Evolutionary conservation across 2,113 vertebrate species (phyloP).

Genomic region (Anhinga rufa): DNA sequence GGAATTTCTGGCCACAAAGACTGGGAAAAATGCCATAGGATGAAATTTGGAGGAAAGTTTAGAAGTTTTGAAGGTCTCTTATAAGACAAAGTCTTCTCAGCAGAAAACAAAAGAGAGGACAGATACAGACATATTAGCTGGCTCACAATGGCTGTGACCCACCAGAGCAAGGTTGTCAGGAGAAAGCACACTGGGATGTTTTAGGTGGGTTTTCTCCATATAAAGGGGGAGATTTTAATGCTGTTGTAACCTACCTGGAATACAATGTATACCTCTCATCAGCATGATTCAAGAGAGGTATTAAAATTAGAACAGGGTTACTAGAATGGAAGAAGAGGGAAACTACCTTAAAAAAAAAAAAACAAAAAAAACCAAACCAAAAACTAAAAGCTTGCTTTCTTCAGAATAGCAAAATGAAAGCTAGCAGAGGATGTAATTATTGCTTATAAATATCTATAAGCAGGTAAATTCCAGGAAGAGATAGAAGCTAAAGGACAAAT

Average conservation of each 20-base stretch:
- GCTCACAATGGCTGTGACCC: not conserved
- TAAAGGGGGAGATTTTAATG: not conserved
- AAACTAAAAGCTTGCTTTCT: not conserved
- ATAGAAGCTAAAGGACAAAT: constrained; percentile 13
- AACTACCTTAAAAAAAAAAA: not conserved
- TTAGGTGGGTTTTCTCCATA: not conserved
- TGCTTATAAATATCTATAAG: constrained; percentile 10
- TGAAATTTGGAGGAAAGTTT: not conserved
- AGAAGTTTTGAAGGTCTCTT: not conserved
- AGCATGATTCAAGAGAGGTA: not conserved
- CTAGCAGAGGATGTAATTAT: not conserved
- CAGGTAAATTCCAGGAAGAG: constrained; percentile 33
- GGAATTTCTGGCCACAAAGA: not conserved
- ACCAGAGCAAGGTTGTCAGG: not conserved
- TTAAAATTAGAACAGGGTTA: not conserved
- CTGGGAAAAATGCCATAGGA: not conserved
- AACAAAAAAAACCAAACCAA: too few relatives aligned
- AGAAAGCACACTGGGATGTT: not conserved
- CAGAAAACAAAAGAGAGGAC: not conserved
- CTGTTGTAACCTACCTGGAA: not conserved
- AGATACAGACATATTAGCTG: not conserved
- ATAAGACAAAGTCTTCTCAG: not conserved
- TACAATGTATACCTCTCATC: not conserved
- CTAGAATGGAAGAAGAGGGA: not conserved
- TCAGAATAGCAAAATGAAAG: not conserved